A percentile compares a stretch with the other conserved stretches of the same genome.
These are phyloP conservation scores for Brachyptera putata DNA, from an alignment of 2,888 invertebrate genomes.

Conservation along the genomic window DNA sequence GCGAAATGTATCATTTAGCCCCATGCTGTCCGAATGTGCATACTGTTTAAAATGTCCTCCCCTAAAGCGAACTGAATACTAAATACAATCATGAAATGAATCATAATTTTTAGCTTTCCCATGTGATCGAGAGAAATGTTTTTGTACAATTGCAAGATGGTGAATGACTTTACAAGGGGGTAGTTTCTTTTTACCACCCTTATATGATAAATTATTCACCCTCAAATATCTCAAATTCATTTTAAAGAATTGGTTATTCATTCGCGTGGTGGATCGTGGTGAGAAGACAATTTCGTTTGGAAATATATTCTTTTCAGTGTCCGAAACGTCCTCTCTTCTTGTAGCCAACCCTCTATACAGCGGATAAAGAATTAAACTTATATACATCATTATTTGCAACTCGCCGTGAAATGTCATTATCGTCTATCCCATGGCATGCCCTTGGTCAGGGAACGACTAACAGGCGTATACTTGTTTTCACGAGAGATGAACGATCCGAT, in stretches of 20 bases:
- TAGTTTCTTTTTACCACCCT: conserved; percentile 14
- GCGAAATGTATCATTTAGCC: neutral
- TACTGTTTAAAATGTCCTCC: neutral
- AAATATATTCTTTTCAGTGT: conserved; percentile 17
- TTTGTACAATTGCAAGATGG: neutral
- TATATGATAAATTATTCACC: conserved; percentile 12
- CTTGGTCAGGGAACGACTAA: neutral
- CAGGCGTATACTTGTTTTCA: neutral
- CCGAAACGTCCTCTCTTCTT: neutral
- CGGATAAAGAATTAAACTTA: too few relatives aligned
- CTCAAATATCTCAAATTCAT: too few relatives aligned
- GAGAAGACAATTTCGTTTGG: conserved; percentile 1
- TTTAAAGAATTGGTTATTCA: conserved; percentile 14
- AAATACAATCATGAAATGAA: neutral
- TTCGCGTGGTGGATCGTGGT: conserved; percentile 11
- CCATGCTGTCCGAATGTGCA: neutral
- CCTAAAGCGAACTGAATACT: neutral
- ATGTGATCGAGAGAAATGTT: conserved; percentile 17
- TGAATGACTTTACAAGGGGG: conserved; percentile 26
- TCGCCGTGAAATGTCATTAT: conserved; percentile 5
- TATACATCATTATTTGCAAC: conserved; percentile 1
- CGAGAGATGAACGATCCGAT: too few relatives aligned
- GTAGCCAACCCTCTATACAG: neutral
- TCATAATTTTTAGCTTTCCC: conserved; percentile 4
- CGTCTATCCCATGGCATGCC: neutral